Evolutionary conservation across 2,113 vertebrate species (phyloP), one percentile per base, ranked within the genome.

Genomic region (Steatornis caripensis): DNA sequence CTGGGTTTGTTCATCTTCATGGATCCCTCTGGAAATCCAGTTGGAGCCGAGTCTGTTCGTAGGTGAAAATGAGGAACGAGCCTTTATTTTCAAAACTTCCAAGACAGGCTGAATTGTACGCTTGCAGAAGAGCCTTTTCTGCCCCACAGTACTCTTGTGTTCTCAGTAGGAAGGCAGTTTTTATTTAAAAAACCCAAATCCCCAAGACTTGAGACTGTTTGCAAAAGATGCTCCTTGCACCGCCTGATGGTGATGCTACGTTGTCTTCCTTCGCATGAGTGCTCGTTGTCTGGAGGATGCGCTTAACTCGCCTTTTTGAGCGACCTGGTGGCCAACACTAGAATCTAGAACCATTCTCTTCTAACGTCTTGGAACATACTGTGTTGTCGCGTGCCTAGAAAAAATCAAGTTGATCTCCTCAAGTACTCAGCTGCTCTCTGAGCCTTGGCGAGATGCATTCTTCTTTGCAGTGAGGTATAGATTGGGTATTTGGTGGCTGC

Each of bases 211-310:
- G 49, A 37, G 11, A 1, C 7, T 23, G 34, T 48, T 41, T 41
- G 76, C 2, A 9, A 11, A 11, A 9, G 58, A 11, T 34, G 45
- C n/a, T n/a, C 29, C 26, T 10, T 11, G 41, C 57, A 2, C 55
- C 5, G 4, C 9, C 69, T 2, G 9, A 2, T 2, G 16, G n/a
- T 3, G 36, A 1, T 10, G 30, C 30, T 15, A 5, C 5, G 4
- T 54, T 6, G 7, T 8, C 21, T 11, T 62, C 32, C 57, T 46
- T 49, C 86, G 64, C 20, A 2, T 19, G 2, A 11, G 19, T 16
- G 1, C 18, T 34, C 4, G 16, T 16, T 3, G 5, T 34, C 60
- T 22, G 23, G 21, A n/a, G 45, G 75, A 60, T 30, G 74, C 51
- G 45, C 49, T 58, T 23, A 11, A 29, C 15, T 32, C 20, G 1